Conservation (phyloP, 2,113 vertebrate species). For the Lampris incognitus region DNA sequence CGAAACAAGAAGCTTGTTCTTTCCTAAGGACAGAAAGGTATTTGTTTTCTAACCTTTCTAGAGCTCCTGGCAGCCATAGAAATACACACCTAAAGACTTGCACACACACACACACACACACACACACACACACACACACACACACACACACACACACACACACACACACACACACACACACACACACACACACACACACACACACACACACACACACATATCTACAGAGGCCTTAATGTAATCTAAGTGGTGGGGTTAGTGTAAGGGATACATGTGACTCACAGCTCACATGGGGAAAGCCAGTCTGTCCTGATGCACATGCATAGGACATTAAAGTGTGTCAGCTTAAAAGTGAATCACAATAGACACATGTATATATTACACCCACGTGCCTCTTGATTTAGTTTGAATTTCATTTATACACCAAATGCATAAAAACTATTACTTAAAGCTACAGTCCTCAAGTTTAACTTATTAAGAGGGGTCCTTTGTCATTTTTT, state of each 20-base stretch:
- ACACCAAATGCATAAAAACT: too few species aligned
- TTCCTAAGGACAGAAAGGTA: background rate
- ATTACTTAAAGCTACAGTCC: too few species aligned
- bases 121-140: slow-evolving; percentile 6
- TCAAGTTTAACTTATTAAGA: too few species aligned
- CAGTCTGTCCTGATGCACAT: background rate
- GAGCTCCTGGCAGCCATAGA: too few species aligned
- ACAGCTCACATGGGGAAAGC: background rate
- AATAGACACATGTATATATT: background rate
- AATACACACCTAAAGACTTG: background rate
- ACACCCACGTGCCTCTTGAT: too few species aligned
- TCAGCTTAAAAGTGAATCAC: background rate
- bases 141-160: slow-evolving; percentile 11
- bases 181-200: slow-evolving; percentile 14
- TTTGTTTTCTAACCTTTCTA: too few species aligned
- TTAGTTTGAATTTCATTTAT: too few species aligned
- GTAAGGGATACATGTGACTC: background rate
- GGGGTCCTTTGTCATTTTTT: too few species aligned
- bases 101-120: background rate
- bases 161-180: background rate
- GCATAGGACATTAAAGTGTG: slow-evolving; percentile 1
- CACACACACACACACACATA: slow-evolving; percentile 7
- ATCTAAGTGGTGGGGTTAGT: background rate
- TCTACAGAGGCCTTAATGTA: background rate
- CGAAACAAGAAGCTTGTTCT: background rate